These are phyloP conservation scores for Antheraea mylitta DNA, from an alignment of 1,140 invertebrate species.

Conservation along the genomic window DNA sequence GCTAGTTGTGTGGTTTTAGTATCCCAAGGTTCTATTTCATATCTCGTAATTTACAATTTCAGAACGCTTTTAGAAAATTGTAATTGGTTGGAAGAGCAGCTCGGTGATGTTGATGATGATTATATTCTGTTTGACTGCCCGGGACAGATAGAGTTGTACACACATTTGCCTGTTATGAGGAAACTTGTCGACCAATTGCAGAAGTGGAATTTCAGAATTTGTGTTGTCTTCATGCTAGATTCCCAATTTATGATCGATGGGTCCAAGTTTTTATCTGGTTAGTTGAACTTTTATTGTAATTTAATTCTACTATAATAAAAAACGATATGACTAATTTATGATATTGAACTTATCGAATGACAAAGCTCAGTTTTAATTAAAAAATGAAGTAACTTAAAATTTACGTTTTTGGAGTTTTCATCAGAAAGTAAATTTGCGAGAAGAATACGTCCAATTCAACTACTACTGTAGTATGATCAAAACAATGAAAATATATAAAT, in stretches of 20 bases:
- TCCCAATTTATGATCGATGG: conserved; percentile 98
- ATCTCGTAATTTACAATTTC: conserved; percentile 28
- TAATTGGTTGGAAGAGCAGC: conserved; percentile 93
- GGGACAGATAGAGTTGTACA: conserved; percentile 99
- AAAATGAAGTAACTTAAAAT: no score
- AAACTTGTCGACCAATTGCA: conserved; percentile 91
- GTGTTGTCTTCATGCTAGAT: conserved; percentile 95
- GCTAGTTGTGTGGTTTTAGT: no score
- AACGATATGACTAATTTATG: no score
- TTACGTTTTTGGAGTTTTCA: no score
- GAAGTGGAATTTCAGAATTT: conserved; percentile 93
- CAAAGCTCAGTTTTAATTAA: no score
- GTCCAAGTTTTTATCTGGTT: conserved; percentile 94
- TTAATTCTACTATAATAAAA: neutral
- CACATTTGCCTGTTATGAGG: conserved; percentile 94
- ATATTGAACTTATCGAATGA: no score
- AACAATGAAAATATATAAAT: no score
- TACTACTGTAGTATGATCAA: no score
- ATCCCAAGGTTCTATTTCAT: no score
- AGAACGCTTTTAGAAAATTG: conserved; percentile 94
- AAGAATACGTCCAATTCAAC: no score
- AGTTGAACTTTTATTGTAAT: neutral
- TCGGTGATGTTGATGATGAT: conserved; percentile 90
- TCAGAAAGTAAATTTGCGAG: no score
- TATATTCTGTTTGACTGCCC: conserved; percentile 99